Percentiles rank a stretch among this genome's conserved stretches.
These are phyloP conservation scores for Biston stratarius DNA, from an alignment of 2,888 invertebrate genomes.

Conservation along the genomic window DNA sequence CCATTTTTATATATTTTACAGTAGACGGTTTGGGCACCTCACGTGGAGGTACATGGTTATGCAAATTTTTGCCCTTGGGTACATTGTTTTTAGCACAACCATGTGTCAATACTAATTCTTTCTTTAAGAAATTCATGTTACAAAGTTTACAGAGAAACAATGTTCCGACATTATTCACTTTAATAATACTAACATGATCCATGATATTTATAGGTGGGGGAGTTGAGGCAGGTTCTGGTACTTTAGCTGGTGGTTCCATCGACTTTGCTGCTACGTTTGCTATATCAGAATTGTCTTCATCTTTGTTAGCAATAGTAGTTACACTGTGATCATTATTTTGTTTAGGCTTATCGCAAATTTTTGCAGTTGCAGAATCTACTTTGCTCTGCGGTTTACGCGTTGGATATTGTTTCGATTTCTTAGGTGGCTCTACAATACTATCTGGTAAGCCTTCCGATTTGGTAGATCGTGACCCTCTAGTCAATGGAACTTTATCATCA, in stretches of 20 bases:
- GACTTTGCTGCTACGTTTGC: constrained; percentile 26
- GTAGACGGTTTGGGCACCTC: constrained; percentile 68
- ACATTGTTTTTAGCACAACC: constrained; percentile 76
- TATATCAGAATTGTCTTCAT: constrained; percentile 30
- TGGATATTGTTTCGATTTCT: constrained; percentile 23
- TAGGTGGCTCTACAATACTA: constrained; percentile 14
- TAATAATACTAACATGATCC: constrained; percentile 78
- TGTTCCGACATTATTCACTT: constrained; percentile 79
- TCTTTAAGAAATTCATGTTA: constrained; percentile 78
- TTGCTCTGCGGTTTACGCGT: constrained; percentile 35
- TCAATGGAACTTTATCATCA: constrained; percentile 40
- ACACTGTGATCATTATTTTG: constrained; percentile 9
- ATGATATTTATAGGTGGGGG: constrained; percentile 72
- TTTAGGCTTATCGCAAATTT: constrained; percentile 15
- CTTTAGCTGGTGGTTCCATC: constrained; percentile 47
- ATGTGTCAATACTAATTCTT: constrained; percentile 73
- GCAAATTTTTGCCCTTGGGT: constrained; percentile 61
- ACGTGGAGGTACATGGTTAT: constrained; percentile 52
- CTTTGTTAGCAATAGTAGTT: neutral
- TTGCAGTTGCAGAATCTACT: constrained; percentile 12
- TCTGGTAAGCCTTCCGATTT: constrained; percentile 25
- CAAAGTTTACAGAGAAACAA: constrained; percentile 80
- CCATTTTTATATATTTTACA: constrained; percentile 76
- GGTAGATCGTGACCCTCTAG: constrained; percentile 34
- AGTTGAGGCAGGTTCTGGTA: constrained; percentile 44